Evolutionary conservation across 2,797 vertebrate species (phyloP).

Genomic region (Anguilla megastoma): DNA sequence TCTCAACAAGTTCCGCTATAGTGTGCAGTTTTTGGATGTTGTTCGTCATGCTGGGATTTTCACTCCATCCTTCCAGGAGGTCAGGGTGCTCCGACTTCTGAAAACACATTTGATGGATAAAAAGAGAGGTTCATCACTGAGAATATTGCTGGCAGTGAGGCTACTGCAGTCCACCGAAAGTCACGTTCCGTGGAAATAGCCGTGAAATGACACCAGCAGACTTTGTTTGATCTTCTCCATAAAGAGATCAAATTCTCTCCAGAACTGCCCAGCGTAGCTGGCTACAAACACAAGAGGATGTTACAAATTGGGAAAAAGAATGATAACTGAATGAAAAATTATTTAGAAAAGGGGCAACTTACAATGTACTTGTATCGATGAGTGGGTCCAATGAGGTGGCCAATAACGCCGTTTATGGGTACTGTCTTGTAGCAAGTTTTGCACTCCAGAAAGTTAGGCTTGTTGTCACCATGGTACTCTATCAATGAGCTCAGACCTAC

Average conservation of each 20-base stretch:
- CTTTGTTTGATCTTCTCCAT: neutral
- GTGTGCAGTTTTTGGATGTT: neutral
- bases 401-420: neutral
- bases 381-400: conserved; percentile 5
- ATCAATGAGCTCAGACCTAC: conserved; percentile 13
- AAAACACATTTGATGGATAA: neutral
- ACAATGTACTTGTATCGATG: conserved; percentile 31
- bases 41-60: neutral
- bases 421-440: neutral
- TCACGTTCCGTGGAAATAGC: neutral
- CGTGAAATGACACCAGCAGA: neutral
- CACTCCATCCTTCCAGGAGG: conserved; percentile 6
- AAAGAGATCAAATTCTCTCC: neutral
- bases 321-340: neutral
- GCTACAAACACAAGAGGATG: neutral
- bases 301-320: neutral
- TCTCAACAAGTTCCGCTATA: neutral
- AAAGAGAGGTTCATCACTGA: neutral
- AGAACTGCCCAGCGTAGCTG: too few relatives aligned
- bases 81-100: conserved; percentile 7
- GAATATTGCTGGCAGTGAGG: neutral
- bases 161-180: neutral
- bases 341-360: neutral
- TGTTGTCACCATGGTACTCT: neutral
- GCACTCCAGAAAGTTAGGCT: neutral